phyloP scores from a whole-genome alignment of 2,113 vertebrate species.

The Halcyon senegalensis region DNA sequence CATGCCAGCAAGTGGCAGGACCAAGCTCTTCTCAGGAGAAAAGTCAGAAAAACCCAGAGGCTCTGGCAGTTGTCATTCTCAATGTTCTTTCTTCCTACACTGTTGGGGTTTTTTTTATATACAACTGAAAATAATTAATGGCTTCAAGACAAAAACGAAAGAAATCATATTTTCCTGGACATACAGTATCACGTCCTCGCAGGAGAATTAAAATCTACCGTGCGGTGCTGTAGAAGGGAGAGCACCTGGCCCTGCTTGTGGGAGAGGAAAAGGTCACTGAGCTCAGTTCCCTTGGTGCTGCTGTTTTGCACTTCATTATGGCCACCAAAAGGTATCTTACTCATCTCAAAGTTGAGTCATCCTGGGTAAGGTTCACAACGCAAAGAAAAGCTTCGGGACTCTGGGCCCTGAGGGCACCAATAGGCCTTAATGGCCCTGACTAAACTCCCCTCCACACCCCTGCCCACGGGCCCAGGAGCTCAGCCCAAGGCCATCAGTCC shows the following conservation, averaged over 20 bases:
- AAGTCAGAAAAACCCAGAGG: not conserved
- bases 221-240: not conserved
- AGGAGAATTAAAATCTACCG: not conserved
- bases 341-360: not conserved
- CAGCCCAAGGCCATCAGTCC: not conserved
- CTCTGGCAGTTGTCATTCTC: not conserved
- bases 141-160: not conserved
- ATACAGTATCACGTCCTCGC: not conserved
- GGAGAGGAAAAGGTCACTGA: not conserved
- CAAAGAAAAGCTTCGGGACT: not conserved
- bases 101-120: not conserved
- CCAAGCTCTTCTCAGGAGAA: not conserved
- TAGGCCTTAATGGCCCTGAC: not conserved
- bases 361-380: fast-evolving
- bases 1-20: not conserved
- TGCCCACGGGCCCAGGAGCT: not conserved
- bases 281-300: not conserved
- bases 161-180: not conserved
- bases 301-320: not conserved
- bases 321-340: not conserved
- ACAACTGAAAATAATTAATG: not conserved
- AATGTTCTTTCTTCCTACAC: not conserved
- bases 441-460: not conserved
- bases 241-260: not conserved
- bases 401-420: not conserved